phyloP scores from a whole-genome alignment of 2,113 vertebrate genomes.

The Pithys albifrons region DNA sequence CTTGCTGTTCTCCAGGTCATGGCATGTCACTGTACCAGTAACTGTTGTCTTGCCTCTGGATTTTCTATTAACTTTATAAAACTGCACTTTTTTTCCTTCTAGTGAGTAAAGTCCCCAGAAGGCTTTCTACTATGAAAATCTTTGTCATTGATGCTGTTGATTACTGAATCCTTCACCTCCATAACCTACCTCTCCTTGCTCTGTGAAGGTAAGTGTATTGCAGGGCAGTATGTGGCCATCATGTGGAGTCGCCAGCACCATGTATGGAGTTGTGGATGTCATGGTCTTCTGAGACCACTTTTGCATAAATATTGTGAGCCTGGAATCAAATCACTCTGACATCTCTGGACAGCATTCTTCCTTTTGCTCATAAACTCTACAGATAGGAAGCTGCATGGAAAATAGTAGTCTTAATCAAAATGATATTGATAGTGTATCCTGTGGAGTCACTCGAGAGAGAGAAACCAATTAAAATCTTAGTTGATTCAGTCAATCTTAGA shows the following conservation, averaged over 20 bases:
- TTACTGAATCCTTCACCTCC: neutral
- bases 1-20: neutral
- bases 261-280: neutral
- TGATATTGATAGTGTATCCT: fast-evolving
- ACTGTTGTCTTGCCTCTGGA: neutral
- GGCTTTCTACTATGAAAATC: neutral
- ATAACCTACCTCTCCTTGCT: neutral
- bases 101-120: neutral
- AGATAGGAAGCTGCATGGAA: neutral
- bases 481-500: neutral
- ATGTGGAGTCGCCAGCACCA: neutral
- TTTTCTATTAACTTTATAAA: neutral
- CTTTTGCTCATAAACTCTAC: neutral
- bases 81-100: too few relatives aligned
- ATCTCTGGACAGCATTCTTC: neutral
- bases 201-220: neutral
- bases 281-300: neutral
- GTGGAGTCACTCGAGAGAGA: neutral
- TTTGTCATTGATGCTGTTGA: fast-evolving
- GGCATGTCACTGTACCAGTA: neutral
- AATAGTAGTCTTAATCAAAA: neutral
- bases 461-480: neutral
- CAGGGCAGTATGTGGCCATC: neutral
- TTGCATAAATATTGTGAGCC: neutral
- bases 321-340: neutral